A percentile compares a stretch with the other conserved stretches of the same genome.
Evolutionary conservation across 2,888 invertebrate genomes (phyloP).

Genomic region (Chloromyia formosa): DNA sequence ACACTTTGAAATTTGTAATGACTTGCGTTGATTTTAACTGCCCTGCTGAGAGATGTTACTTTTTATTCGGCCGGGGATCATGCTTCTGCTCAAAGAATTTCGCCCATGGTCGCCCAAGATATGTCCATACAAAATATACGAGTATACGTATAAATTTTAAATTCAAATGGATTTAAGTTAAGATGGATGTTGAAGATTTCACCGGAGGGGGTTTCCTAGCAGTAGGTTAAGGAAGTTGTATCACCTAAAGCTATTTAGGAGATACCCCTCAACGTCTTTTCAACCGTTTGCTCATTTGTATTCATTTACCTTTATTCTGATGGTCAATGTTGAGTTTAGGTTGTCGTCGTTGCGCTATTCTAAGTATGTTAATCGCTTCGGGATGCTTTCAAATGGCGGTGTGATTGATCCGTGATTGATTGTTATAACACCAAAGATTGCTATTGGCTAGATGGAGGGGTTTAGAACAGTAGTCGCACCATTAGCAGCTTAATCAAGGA

Average conservation of each 20-base stretch:
- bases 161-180: slow-evolving; percentile 31
- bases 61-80: neutral
- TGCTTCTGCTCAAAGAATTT: no score
- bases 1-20: neutral
- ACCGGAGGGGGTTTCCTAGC: slow-evolving; percentile 34
- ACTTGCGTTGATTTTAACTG: slow-evolving; percentile 3
- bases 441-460: no score
- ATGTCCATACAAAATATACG: neutral
- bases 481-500: no score
- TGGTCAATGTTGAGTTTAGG: slow-evolving; percentile 4
- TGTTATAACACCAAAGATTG: no score
- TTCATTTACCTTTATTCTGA: slow-evolving; percentile 22
- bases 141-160: slow-evolving; percentile 27
- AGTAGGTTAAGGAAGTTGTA: slow-evolving; percentile 16
- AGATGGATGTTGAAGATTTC: slow-evolving; percentile 21
- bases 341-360: neutral
- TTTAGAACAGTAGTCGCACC: no score
- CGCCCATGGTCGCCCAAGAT: no score
- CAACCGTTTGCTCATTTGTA: slow-evolving; percentile 21
- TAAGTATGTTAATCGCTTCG: neutral
- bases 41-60: slow-evolving; percentile 6
- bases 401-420: no score
- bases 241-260: slow-evolving; percentile 35
- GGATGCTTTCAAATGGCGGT: no score
- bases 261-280: slow-evolving; percentile 20